Percentiles rank a stretch among this genome's conserved stretches.
Conservation (phyloP, 2,113 vertebrate genomes). For the Maylandia zebra region DNA sequence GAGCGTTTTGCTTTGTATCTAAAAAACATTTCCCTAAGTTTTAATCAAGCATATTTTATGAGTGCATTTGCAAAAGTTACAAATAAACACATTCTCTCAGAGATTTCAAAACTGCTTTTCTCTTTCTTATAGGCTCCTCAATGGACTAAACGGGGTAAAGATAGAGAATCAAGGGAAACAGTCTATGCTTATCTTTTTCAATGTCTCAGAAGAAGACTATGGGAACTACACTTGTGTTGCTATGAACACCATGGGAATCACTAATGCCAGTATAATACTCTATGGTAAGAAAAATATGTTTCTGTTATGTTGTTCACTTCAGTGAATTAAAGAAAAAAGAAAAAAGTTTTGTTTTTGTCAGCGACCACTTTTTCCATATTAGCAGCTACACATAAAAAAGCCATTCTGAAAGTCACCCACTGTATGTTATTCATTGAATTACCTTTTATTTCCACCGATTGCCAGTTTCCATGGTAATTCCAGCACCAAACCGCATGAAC, state of each 20-base stretch:
- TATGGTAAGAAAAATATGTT: constrained; percentile 75
- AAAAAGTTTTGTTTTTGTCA: not conserved
- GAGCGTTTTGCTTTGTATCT: not conserved
- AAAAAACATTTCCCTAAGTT: not conserved
- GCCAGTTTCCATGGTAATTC: constrained; percentile 13
- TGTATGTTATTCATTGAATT: not conserved
- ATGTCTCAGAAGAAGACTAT: constrained; percentile 96
- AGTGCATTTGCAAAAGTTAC: not conserved
- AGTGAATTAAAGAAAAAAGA: not conserved
- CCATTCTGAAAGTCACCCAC: not conserved
- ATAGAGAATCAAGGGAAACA: constrained; percentile 93
- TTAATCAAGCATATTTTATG: not conserved
- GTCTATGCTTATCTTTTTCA: constrained; percentile 94
- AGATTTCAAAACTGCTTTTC: not conserved
- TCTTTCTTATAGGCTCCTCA: constrained; percentile 75
- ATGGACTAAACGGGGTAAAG: constrained; percentile 82
- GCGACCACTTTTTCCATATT: not conserved
- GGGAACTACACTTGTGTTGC: constrained; percentile 99
- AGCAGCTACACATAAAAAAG: not conserved
- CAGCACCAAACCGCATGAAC: not conserved
- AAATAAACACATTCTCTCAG: not conserved
- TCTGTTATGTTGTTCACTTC: not conserved
- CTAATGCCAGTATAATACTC: constrained; percentile 93
- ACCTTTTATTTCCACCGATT: not conserved
- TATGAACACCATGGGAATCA: constrained; percentile 89